Percentiles rank a stretch among this genome's conserved stretches.
These are phyloP conservation scores for Meleagris gallopavo DNA, from an alignment of 2,113 vertebrate genomes.

Conservation along the genomic window DNA sequence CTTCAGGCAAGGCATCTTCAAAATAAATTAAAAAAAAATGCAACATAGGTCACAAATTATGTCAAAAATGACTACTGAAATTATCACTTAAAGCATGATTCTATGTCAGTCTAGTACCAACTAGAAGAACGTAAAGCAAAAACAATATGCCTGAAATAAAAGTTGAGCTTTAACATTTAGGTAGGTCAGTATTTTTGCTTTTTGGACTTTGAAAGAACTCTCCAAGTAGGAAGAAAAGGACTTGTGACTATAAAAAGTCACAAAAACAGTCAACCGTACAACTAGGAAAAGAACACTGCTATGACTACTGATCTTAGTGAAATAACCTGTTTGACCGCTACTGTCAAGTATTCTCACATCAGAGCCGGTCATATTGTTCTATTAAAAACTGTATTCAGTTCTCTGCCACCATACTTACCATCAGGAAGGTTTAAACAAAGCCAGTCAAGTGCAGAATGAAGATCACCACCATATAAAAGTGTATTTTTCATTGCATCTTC, in stretches of 20 bases:
- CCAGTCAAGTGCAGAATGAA: slow-evolving; percentile 97
- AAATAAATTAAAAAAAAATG: background rate
- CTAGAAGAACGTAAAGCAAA: background rate
- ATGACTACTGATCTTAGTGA: rapidly evolving
- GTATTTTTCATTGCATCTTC: slow-evolving; percentile 98
- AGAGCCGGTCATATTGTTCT: background rate
- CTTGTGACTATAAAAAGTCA: background rate
- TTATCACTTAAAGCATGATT: background rate
- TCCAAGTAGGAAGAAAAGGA: background rate
- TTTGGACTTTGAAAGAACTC: background rate
- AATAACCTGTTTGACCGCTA: background rate
- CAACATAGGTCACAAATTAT: background rate
- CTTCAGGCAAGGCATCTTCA: slow-evolving; percentile 93
- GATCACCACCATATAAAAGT: slow-evolving; percentile 92
- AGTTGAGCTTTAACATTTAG: background rate
- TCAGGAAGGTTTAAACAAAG: slow-evolving; percentile 96
- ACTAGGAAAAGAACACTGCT: background rate
- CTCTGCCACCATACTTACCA: slow-evolving; percentile 75
- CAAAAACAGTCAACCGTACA: rapidly evolving
- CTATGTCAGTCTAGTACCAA: background rate
- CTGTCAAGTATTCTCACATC: background rate
- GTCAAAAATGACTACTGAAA: background rate
- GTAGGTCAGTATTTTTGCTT: background rate
- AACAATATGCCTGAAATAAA: background rate
- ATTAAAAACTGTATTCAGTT: background rate